Base-by-base conservation (phyloP, 2,888 invertebrate genomes). In the Sarcophaga variegata region DNA sequence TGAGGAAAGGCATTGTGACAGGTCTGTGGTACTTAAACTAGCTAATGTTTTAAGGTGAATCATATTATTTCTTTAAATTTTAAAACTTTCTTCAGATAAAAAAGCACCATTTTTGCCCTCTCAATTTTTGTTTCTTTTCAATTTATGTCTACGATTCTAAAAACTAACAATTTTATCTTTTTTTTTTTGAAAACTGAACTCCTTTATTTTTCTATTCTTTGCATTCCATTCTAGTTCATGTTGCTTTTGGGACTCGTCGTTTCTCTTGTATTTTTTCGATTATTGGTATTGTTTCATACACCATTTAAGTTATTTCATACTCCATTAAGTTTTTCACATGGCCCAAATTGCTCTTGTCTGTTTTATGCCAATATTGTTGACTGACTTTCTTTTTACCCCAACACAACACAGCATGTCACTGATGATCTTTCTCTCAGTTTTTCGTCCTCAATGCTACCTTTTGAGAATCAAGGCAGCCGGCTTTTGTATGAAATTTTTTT, bases 241-340 rank as follows among this genome's bases (percentile, higher is more conserved):
- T 2, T 37, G 37, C 37, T 37, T 37, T 37, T 37, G 8, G 3
- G 0, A 22, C 54, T 54, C 12, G 4, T 54, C 17, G 54, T 54
- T 54, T 1, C 2, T 22, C 22, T 37, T 11, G 25, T 70, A 25
- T 70, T 27, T 59, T 14, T 71, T 63, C 66, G 60, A 17, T 66
- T n/a, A 20, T 82, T 45, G 37, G 62, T 74, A 6, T 67, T 54
- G 47, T 60, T 84, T 80, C 17, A 64, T 63, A 75, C 64, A 69
- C 75, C 64, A 75, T 84, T 80, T 84, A 70, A 76, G 77, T 76
- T 80, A 79, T 84, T 84, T 84, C 47, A 84, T 80, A 71, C 84
- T 84, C 80, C 84, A 84, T 80, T 80, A 80, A 84, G 70, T 75
- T 75, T 80, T 84, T 76, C 70, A 75, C 60, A 71, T 80, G 75